phyloP scores from a whole-genome alignment of 2,113 vertebrate genomes.

The Elephantulus edwardii region DNA sequence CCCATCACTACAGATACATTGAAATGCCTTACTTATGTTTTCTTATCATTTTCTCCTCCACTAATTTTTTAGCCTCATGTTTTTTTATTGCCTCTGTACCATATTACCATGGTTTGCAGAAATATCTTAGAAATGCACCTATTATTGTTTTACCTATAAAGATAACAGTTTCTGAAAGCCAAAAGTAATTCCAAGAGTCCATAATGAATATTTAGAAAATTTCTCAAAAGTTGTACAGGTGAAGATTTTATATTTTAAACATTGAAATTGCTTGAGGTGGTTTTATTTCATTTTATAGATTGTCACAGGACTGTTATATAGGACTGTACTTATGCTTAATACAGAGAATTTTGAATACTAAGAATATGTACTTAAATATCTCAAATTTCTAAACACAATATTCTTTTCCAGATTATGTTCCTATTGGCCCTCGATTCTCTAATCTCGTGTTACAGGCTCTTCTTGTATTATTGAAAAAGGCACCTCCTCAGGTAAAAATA shows the following conservation, averaged over 20 bases:
- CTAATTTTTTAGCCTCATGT: neutral
- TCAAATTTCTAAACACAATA: conserved; percentile 13
- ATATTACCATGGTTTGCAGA: neutral
- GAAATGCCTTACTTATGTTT: neutral
- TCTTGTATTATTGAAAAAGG: conserved; percentile 96
- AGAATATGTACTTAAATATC: neutral
- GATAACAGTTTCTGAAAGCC: neutral
- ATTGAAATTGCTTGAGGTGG: neutral
- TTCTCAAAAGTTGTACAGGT: neutral
- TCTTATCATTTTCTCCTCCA: no score
- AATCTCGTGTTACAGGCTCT: conserved; percentile 96
- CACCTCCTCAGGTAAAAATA: conserved; percentile 92
- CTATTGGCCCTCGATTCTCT: conserved; percentile 97
- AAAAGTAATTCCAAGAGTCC: neutral
- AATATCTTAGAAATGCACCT: conserved; percentile 8
- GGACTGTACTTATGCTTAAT: neutral
- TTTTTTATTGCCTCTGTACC: neutral
- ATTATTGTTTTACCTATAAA: neutral
- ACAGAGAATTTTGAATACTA: conserved; percentile 26
- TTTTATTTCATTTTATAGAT: neutral
- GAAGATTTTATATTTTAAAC: conserved; percentile 9
- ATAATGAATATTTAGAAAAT: conserved; percentile 38
- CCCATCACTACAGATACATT: neutral
- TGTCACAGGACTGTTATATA: neutral
- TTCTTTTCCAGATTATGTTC: conserved; percentile 92